phyloP scores from a whole-genome alignment of 2,113 vertebrate species.

The Alectura lathami region DNA sequence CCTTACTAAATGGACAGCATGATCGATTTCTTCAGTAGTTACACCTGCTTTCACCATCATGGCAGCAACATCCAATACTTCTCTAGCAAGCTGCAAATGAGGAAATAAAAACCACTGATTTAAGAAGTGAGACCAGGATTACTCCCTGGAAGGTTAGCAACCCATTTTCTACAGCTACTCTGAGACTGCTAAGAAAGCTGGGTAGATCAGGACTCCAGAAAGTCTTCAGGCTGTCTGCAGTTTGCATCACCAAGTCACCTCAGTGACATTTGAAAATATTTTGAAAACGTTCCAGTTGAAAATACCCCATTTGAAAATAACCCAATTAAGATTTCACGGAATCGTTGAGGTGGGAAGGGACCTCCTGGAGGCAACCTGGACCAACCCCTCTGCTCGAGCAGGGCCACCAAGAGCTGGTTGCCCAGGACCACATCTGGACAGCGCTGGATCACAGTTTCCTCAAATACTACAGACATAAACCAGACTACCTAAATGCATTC shows the following conservation, averaged over 20 bases:
- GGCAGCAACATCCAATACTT: slow-evolving; percentile 94
- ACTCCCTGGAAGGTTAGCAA: neutral
- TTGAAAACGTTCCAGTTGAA: neutral
- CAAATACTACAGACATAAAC: neutral
- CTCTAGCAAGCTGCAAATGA: slow-evolving; percentile 89
- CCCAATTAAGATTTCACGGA: neutral
- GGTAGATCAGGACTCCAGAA: neutral
- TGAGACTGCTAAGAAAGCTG: neutral
- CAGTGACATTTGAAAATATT: neutral
- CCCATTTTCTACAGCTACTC: neutral
- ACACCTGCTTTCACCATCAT: slow-evolving; percentile 93
- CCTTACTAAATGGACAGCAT: slow-evolving; percentile 95
- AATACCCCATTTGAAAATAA: neutral
- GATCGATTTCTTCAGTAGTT: slow-evolving; percentile 98
- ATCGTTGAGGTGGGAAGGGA: neutral
- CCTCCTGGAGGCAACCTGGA: neutral
- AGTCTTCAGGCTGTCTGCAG: neutral
- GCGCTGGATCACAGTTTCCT: neutral
- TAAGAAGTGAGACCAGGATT: neutral
- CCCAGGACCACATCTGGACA: neutral
- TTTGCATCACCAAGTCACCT: neutral
- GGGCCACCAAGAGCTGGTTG: neutral
- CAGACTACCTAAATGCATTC: neutral
- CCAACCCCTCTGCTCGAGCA: neutral
- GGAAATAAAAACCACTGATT: neutral